phyloP scores from a whole-genome alignment of 1,140 invertebrate genomes.

The Archivesica marissinica region DNA sequence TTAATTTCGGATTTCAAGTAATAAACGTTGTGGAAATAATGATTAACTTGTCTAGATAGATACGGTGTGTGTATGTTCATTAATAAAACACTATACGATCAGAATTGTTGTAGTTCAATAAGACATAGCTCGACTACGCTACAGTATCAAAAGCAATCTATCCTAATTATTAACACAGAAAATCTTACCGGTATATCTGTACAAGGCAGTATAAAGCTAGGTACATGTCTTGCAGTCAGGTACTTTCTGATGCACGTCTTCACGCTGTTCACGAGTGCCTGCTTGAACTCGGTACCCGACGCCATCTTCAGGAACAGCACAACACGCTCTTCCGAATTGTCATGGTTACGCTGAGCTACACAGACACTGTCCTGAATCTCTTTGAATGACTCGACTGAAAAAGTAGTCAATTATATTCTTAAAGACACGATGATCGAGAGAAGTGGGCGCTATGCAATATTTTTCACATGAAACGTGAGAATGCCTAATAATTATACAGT shows the following conservation, averaged over 20 bases:
- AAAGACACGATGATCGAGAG: too few relatives aligned
- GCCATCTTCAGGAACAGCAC: constrained; percentile 86
- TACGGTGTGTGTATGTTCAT: too few relatives aligned
- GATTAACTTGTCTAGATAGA: too few relatives aligned
- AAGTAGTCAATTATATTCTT: constrained; percentile 61
- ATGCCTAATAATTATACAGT: too few relatives aligned
- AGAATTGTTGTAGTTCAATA: too few relatives aligned
- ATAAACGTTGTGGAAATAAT: too few relatives aligned
- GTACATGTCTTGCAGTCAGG: constrained; percentile 86
- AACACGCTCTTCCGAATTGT: constrained; percentile 85
- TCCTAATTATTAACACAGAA: background rate
- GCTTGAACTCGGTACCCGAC: constrained; percentile 79
- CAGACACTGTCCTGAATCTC: constrained; percentile 86
- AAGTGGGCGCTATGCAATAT: too few relatives aligned
- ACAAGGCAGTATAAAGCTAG: constrained; percentile 84
- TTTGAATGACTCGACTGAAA: constrained; percentile 85
- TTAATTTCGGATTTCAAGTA: too few relatives aligned
- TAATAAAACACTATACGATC: too few relatives aligned
- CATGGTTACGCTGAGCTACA: constrained; percentile 84
- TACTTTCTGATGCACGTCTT: constrained; percentile 83
- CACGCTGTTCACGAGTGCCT: constrained; percentile 82
- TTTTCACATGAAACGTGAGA: too few relatives aligned
- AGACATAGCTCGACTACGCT: too few relatives aligned
- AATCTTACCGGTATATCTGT: constrained; percentile 85
- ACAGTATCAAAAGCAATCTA: too few relatives aligned